Evolutionary conservation across 2,113 vertebrate genomes (phyloP).

Genomic region (Notarius quadriscutis): DNA sequence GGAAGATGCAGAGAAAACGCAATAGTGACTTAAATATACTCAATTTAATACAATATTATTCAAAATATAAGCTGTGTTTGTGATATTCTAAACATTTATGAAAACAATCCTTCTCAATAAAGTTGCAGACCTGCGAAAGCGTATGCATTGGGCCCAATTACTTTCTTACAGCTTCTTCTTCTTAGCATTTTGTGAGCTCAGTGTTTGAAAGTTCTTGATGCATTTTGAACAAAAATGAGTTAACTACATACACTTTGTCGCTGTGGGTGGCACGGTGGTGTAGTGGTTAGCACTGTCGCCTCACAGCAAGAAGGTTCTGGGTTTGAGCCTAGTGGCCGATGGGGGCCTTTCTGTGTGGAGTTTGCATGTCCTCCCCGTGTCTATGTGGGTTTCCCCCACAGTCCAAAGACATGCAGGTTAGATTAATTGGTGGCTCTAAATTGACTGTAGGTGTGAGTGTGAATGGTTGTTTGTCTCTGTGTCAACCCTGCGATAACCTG

Average conservation of each 20-base stretch:
- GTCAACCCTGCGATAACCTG: too few relatives aligned
- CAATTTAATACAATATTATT: slow-evolving; percentile 28
- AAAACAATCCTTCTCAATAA: slow-evolving; percentile 37
- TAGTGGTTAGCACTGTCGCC: too few relatives aligned
- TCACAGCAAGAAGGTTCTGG: too few relatives aligned
- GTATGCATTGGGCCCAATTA: background rate
- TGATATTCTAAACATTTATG: slow-evolving; percentile 37
- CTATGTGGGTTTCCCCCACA: too few relatives aligned
- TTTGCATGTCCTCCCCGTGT: too few relatives aligned
- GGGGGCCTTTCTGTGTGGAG: too few relatives aligned
- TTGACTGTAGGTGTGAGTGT: too few relatives aligned
- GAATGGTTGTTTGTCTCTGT: too few relatives aligned
- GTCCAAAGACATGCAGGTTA: too few relatives aligned
- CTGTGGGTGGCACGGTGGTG: too few relatives aligned
- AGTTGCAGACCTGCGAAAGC: slow-evolving; percentile 7
- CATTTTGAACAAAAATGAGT: background rate
- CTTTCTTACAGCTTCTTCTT: background rate
- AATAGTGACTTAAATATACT: slow-evolving; percentile 25
- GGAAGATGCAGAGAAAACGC: background rate
- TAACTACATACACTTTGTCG: background rate
- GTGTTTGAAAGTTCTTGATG: background rate
- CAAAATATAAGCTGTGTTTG: slow-evolving; percentile 33
- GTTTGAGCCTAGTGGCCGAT: too few relatives aligned
- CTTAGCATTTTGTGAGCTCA: background rate
- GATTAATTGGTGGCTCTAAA: too few relatives aligned